These are phyloP conservation scores for Caenorhabditis doughertyi DNA, from an alignment of 2,888 invertebrate genomes.

Conservation along the genomic window DNA sequence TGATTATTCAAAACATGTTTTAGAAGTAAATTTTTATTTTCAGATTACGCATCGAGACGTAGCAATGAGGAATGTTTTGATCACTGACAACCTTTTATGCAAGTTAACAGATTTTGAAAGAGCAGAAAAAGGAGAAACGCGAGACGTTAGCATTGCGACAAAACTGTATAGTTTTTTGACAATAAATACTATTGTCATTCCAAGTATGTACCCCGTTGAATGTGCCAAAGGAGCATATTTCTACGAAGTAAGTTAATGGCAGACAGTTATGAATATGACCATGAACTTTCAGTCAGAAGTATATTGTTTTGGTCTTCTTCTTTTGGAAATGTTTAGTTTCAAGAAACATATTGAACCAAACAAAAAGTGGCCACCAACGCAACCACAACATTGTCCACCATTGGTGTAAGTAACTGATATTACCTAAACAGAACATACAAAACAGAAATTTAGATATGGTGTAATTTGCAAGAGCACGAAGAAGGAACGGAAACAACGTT, in stretches of 20 bases:
- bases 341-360: neutral
- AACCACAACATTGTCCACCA: slow-evolving; percentile 17
- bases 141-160: neutral
- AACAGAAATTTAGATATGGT: slow-evolving; percentile 33
- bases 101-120: slow-evolving; percentile 55
- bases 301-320: slow-evolving; percentile 41
- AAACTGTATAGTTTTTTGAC: neutral
- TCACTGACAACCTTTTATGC: slow-evolving; percentile 3
- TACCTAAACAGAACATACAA: too few species aligned
- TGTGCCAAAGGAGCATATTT: slow-evolving; percentile 25
- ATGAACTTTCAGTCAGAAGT: slow-evolving; percentile 49
- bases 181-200: slow-evolving; percentile 6
- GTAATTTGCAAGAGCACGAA: too few species aligned
- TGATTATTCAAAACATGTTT: neutral
- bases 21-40: neutral
- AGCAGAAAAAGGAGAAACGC: slow-evolving; percentile 36
- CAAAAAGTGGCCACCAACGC: neutral
- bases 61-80: slow-evolving; percentile 43
- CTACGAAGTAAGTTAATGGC: slow-evolving; percentile 20
- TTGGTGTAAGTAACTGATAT: slow-evolving; percentile 35
- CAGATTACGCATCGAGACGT: slow-evolving; percentile 55
- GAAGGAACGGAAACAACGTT: too few species aligned
- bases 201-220: slow-evolving; percentile 37
- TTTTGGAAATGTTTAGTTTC: slow-evolving; percentile 24
- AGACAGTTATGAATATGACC: neutral